Conservation (phyloP, 2,113 vertebrate genomes). For the Chloroceryle aenea region DNA sequence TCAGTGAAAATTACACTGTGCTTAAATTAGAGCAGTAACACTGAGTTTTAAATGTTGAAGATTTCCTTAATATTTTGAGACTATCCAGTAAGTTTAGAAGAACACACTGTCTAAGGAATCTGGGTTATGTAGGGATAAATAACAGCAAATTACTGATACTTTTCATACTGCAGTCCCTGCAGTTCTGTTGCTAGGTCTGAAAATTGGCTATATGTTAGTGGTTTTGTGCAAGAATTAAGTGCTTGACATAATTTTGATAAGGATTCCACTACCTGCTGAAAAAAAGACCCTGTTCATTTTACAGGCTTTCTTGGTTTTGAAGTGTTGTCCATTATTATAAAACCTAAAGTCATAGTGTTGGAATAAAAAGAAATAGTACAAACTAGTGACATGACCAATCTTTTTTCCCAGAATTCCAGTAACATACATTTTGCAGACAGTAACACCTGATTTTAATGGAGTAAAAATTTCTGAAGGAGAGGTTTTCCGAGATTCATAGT, state of each 20-base stretch:
- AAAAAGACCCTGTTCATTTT: not conserved
- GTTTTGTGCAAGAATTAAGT: not conserved
- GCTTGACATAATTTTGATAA: not conserved
- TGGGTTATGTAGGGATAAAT: not conserved
- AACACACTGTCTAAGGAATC: not conserved
- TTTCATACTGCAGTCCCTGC: not conserved
- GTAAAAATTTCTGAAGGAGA: not conserved
- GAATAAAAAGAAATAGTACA: not conserved
- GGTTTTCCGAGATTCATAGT: not conserved
- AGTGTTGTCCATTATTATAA: not conserved
- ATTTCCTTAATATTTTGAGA: not conserved
- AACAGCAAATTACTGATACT: not conserved
- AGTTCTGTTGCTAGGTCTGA: not conserved
- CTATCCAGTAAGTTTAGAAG: not conserved
- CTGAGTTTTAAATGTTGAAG: not conserved
- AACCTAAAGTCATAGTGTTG: not conserved
- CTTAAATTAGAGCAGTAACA: not conserved
- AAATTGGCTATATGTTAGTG: not conserved
- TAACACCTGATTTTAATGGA: not conserved
- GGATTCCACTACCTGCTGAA: not conserved
- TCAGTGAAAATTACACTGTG: not conserved
- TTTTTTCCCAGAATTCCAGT: not conserved
- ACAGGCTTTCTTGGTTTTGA: not conserved
- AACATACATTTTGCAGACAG: not conserved
- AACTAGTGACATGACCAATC: not conserved